phyloP scores from a whole-genome alignment of 2,113 vertebrate genomes.

The Heterotis niloticus region DNA sequence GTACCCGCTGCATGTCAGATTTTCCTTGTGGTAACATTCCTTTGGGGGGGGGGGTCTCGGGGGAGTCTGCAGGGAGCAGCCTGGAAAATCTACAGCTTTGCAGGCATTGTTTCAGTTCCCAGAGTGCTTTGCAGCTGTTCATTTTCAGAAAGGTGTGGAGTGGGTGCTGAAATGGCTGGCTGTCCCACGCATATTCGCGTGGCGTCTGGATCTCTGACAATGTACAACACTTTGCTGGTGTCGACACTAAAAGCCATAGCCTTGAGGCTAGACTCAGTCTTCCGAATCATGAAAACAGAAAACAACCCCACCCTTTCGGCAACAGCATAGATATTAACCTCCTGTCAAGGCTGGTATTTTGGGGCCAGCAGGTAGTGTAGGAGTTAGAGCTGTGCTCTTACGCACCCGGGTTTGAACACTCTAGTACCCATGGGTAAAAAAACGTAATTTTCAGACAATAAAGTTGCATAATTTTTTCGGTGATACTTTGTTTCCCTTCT shows the following conservation, averaged over 20 bases:
- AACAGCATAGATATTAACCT: too few species aligned
- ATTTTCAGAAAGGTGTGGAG: neutral
- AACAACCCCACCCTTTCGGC: neutral
- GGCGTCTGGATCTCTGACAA: neutral
- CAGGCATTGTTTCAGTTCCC: slow-evolving; percentile 4
- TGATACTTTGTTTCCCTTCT: too few species aligned
- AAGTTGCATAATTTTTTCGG: too few species aligned
- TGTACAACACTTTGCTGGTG: neutral
- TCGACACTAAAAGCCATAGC: neutral
- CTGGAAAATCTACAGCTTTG: slow-evolving; percentile 6
- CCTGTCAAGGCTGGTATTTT: too few species aligned
- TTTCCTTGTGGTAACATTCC: slow-evolving; percentile 11
- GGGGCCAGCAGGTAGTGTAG: too few species aligned
- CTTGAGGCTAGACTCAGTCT: neutral
- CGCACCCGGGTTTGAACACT: too few species aligned
- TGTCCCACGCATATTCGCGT: neutral
- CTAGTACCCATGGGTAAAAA: too few species aligned
- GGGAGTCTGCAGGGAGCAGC: neutral
- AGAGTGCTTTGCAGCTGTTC: slow-evolving; percentile 19
- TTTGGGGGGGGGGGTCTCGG: neutral
- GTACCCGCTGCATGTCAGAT: neutral
- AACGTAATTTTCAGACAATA: too few species aligned
- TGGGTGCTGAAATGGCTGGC: slow-evolving; percentile 2
- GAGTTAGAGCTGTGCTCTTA: too few species aligned
- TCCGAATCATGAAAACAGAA: neutral